phyloP scores from a whole-genome alignment of 1,140 invertebrate genomes.

The Calliopsis andreniformis region DNA sequence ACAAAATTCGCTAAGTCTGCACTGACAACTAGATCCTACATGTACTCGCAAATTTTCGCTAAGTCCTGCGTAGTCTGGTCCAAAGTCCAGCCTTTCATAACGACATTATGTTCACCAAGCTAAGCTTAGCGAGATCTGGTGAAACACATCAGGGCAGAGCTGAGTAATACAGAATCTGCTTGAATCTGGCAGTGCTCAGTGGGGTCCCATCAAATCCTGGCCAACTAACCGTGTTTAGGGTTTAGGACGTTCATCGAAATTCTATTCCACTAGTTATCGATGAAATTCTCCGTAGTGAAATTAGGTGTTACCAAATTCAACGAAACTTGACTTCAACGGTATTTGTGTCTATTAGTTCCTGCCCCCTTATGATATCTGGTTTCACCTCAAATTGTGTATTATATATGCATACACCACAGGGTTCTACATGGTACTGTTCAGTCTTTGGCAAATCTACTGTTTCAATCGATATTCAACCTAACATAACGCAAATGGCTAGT shows the following conservation, averaged over 20 bases:
- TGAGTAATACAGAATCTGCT: not conserved
- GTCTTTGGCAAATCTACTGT: too few species aligned
- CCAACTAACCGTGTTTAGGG: not conserved
- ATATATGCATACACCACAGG: too few species aligned
- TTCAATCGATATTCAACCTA: conserved; percentile 16
- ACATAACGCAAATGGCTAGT: not conserved
- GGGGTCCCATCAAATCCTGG: not conserved
- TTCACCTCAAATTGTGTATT: too few species aligned
- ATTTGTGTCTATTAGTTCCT: not conserved
- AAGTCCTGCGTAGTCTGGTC: too few species aligned
- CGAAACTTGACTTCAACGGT: not conserved
- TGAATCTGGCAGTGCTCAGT: not conserved
- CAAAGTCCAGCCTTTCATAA: too few species aligned
- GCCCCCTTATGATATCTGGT: too few species aligned
- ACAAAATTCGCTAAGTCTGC: too few species aligned
- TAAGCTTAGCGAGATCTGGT: too few species aligned
- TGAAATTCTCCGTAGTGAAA: not conserved
- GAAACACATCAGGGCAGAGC: not conserved
- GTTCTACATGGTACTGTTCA: too few species aligned
- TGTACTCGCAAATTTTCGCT: too few species aligned
- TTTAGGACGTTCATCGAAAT: not conserved
- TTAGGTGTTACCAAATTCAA: not conserved
- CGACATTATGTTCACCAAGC: too few species aligned
- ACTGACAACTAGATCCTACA: too few species aligned
- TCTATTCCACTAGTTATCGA: not conserved